These are phyloP conservation scores for Martes martes DNA, from an alignment of 2,113 vertebrate genomes.

Conservation along the genomic window DNA sequence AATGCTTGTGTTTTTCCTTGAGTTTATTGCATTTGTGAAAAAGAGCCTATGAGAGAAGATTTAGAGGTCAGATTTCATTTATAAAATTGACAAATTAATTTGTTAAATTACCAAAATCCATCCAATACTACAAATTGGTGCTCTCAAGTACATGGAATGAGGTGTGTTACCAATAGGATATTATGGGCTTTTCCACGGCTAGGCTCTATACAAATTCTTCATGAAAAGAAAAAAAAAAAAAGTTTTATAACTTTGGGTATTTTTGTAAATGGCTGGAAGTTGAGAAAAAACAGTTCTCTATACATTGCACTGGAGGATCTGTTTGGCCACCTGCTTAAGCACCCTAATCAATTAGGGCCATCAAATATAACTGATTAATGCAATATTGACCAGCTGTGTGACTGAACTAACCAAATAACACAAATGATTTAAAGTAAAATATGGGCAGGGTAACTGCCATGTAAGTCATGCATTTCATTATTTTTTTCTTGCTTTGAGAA, in stretches of 20 bases:
- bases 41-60: not conserved
- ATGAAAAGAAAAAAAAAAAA: not conserved
- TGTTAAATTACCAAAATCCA: not conserved
- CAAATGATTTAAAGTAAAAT: not conserved
- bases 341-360: not conserved
- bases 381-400: not conserved
- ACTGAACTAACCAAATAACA: not conserved
- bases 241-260: not conserved
- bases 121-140: not conserved
- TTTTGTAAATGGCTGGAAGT: not conserved
- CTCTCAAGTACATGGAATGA: not conserved
- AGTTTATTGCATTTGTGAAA: not conserved
- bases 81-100: not conserved
- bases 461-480: slow-evolving; percentile 27
- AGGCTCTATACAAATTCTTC: not conserved
- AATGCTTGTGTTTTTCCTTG: slow-evolving; percentile 16
- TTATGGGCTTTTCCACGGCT: not conserved
- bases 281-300: not conserved
- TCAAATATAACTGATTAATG: not conserved
- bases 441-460: not conserved
- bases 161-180: not conserved
- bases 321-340: not conserved
- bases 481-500: not conserved
- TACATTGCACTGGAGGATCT: not conserved
- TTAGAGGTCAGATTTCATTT: not conserved